Conservation (phyloP, 2,888 invertebrate species). For the Keiferia lycopersicella region DNA sequence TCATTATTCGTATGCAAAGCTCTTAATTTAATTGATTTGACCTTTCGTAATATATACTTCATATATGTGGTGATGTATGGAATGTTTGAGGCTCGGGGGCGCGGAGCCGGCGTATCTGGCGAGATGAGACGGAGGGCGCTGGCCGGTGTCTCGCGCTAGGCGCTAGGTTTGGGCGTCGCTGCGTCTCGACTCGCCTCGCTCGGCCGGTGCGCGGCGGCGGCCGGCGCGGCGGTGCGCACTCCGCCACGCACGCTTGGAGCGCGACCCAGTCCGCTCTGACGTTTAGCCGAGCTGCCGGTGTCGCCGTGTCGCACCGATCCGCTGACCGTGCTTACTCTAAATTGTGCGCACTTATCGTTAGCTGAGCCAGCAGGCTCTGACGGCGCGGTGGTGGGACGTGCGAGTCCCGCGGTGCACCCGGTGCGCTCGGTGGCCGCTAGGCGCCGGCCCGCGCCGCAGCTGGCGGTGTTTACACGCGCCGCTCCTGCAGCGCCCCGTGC, state of each 20-base stretch:
- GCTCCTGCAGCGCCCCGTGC: slow-evolving; percentile 46
- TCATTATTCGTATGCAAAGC: slow-evolving; percentile 53
- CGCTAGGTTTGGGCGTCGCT: slow-evolving; percentile 78
- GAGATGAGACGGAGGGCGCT: slow-evolving; percentile 59
- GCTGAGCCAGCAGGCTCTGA: slow-evolving; percentile 34
- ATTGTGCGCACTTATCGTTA: slow-evolving; percentile 63
- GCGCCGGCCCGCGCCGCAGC: slow-evolving; percentile 59
- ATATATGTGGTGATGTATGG: not conserved
- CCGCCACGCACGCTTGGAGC: slow-evolving; percentile 74
- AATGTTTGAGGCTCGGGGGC: slow-evolving; percentile 3
- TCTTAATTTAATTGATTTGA: slow-evolving; percentile 33
- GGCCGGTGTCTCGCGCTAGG: slow-evolving; percentile 67
- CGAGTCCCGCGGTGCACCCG: slow-evolving; percentile 41
- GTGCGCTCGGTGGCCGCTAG: slow-evolving; percentile 49
- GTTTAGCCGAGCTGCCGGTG: slow-evolving; percentile 74
- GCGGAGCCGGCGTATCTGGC: slow-evolving; percentile 29
- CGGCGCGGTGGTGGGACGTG: slow-evolving; percentile 36
- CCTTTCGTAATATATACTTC: slow-evolving; percentile 5
- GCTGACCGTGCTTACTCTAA: slow-evolving; percentile 53
- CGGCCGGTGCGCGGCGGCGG: slow-evolving; percentile 67
- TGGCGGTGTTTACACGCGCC: slow-evolving; percentile 43
- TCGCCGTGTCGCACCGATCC: slow-evolving; percentile 57
- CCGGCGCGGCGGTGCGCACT: slow-evolving; percentile 69
- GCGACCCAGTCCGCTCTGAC: slow-evolving; percentile 79
- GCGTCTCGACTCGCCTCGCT: slow-evolving; percentile 73